Evolutionary conservation across 2,888 invertebrate species (phyloP).

Genomic region (Eupeodes latifasciatus): DNA sequence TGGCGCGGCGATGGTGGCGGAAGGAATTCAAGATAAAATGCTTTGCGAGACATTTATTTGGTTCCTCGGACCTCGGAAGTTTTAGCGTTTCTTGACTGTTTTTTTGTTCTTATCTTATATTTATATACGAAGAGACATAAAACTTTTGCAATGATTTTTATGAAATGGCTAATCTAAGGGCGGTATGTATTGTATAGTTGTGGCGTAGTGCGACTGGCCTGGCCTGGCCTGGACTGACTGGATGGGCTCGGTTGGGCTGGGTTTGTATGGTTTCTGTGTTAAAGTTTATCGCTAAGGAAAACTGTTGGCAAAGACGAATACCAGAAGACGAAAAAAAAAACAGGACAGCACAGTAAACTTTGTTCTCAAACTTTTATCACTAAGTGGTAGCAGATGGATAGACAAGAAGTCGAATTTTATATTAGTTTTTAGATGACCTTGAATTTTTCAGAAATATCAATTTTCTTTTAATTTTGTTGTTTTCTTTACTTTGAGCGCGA

Average conservation of each 20-base stretch:
- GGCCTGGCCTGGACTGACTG: too few species aligned
- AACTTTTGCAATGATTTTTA: constrained; percentile 63
- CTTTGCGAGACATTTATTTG: constrained; percentile 33
- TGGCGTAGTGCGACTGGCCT: background rate
- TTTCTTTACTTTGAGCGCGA: background rate
- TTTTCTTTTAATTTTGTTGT: constrained; percentile 21
- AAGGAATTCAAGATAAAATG: constrained; percentile 19
- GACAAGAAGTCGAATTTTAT: constrained; percentile 43
- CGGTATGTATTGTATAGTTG: background rate
- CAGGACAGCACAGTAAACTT: background rate
- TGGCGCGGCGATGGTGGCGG: too few species aligned
- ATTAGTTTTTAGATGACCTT: constrained; percentile 42
- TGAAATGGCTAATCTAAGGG: constrained; percentile 37
- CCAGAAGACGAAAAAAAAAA: background rate
- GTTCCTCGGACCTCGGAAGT: constrained; percentile 34
- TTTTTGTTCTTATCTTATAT: constrained; percentile 25
- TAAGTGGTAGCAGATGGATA: constrained; percentile 44
- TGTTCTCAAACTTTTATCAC: constrained; percentile 32
- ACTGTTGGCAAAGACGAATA: background rate
- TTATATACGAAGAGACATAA: constrained; percentile 46
- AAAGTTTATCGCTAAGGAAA: constrained; percentile 13
- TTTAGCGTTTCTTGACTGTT: constrained; percentile 13
- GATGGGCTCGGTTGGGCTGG: background rate
- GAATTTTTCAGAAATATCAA: constrained; percentile 28
- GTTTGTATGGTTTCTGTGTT: constrained; percentile 6